Percentiles rank a stretch among this genome's conserved stretches.
phyloP scores from a whole-genome alignment of 2,113 vertebrate species.

The Promerops cafer region DNA sequence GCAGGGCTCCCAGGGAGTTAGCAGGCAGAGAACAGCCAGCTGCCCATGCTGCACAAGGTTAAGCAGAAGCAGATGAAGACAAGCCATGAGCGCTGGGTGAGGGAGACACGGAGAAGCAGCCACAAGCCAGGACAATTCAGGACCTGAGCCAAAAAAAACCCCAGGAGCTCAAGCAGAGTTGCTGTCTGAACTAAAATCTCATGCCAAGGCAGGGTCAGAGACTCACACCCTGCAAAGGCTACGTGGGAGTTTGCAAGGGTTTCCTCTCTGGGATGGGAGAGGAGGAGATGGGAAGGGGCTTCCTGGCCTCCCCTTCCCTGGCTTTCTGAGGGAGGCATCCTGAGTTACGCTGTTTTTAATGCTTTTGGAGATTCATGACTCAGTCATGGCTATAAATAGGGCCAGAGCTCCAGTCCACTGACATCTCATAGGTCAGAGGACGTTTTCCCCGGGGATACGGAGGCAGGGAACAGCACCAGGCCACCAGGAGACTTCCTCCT shows the following conservation, averaged over 20 bases:
- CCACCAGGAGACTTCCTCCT: neutral
- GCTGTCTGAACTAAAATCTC: neutral
- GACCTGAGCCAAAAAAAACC: neutral
- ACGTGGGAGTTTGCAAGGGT: neutral
- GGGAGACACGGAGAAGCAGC: neutral
- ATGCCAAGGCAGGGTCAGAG: neutral
- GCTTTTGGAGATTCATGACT: neutral
- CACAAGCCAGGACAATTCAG: neutral
- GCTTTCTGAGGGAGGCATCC: neutral
- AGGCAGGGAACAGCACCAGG: neutral
- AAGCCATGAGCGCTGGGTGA: neutral
- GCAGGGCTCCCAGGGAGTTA: neutral
- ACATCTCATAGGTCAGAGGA: neutral
- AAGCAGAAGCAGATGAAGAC: conserved; percentile 50
- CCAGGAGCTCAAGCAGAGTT: neutral
- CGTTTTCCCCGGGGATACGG: neutral
- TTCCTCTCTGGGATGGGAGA: neutral
- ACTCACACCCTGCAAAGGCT: neutral
- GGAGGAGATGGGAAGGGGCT: neutral
- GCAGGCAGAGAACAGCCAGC: neutral
- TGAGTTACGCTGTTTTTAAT: neutral
- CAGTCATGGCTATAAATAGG: neutral
- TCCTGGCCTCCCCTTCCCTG: neutral
- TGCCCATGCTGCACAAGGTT: neutral
- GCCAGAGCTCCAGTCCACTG: neutral